Evolutionary conservation across 2,888 invertebrate species (phyloP), one percentile per base, ranked within the genome.

Genomic region (Meloe dianella): DNA sequence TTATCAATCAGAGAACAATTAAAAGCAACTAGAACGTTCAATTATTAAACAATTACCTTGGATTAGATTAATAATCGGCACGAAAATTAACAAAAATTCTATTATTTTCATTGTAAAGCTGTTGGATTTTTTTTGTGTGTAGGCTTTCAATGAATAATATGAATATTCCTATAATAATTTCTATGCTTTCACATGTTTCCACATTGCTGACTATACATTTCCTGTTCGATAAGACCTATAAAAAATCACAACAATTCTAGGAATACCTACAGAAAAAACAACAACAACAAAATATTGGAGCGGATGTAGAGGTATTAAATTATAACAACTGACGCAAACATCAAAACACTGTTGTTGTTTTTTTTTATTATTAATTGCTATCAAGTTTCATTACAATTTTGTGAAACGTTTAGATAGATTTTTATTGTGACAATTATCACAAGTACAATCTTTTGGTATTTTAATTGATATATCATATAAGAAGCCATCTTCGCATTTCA

Each of bases 371-470:
- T n/a, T 8, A 9, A 41, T 12, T 24, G 12, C 7, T 5, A 51
- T 10, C 51, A 51, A 22, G 24, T 32, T 32, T 12, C 6, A 17
- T 22, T 51, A 51, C 1, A 24, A 10, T 24, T 51, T 51, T 24
- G 12, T 22, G 4, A 51, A 51, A 51, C 2, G 12, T 24, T 51
- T 47, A 4, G 24, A 12, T 24, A 24, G 51, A 10, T 51, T 51
- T 5, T 22, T 24, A 51, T 8, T 47, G 20, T 51, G 24, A 22
- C 51, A 51, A 22, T 24, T 51, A 51, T 51, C 24, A 24, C 51
- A 51, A 51, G 10, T 24, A 22, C 51, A 51, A 51, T 22, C 51
- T 51, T 51, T 51, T 12, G 51, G 51, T 51, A 51, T 8, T 51
- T 51, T 51, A 51, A 51, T 24, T 12, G 51, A 12, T 12, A 22